Base-by-base conservation (phyloP, 2,797 vertebrate genomes). In the Manis javanica region DNA sequence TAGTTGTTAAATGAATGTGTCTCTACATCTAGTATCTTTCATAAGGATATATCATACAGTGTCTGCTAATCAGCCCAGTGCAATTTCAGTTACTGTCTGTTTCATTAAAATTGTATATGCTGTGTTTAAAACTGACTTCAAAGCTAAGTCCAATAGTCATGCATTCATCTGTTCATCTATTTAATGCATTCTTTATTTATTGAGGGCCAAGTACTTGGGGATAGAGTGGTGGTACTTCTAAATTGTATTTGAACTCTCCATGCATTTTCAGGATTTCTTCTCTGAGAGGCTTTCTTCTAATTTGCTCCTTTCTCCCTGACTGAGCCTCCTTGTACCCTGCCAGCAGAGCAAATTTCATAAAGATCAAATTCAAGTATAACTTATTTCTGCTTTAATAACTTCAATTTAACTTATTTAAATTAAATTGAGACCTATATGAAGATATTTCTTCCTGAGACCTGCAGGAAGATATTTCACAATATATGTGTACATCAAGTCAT, bases 201-300 rank as follows among this genome's bases (percentile, higher is more conserved):
- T 34, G 72, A 66, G 49, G 39, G 0, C 21, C 42, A 63, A 57
- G 31, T 23, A 69, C 31, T 68, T 31, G 16, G 34, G 7, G 11
- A 61, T 51, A 61, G 34, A 61, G 10, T 37, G 11, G 3, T 59
- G 29, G 6, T 59, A 42, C 39, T 29, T 83, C n/a, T 15, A 31
- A 42, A 14, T 63, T 82, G 69, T 68, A 34, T 55, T n/a, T 42
- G 21, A 83, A 90, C 90, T 92, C 39, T 66, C 49, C 24, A 12
- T 39, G 34, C n/a, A 46, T 55, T 78, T 74, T 85, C 37, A 71
- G 37, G 42, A 31, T 74, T 91, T 96, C 31, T 96, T 94, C 23
- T 78, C 46, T 15, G 9, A 88, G 53, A 63, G 53, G 24, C 34
- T 78, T 81, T 61, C 49, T 92, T 24, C 13, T 75, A 57, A 42